Percentiles rank a stretch among this genome's conserved stretches.
phyloP scores from a whole-genome alignment of 2,888 invertebrate species.

The Eudasyphora cyanicolor region DNA sequence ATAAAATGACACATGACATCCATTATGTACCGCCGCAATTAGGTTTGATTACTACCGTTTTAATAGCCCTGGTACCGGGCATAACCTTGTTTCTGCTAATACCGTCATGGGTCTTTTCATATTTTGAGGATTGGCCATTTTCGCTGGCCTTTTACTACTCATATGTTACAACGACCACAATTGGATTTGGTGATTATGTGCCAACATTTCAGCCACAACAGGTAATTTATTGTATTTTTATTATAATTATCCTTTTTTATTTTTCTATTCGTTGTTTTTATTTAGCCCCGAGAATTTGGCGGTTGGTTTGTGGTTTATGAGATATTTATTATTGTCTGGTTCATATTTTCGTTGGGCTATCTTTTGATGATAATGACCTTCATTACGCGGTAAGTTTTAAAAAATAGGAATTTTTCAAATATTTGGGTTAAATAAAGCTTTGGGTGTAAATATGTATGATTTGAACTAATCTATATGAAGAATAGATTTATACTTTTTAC shows the following conservation, averaged over 20 bases:
- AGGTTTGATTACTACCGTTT: conserved; percentile 88
- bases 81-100: conserved; percentile 92
- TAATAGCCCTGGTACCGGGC: conserved; percentile 93
- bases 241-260: background rate
- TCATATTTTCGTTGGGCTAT: conserved; percentile 94
- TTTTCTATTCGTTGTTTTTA: conserved; percentile 15
- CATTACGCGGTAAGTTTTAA: conserved; percentile 82
- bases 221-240: conserved; percentile 71
- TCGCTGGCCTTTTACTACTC: conserved; percentile 92
- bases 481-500: too few species aligned
- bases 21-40: conserved; percentile 85
- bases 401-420: background rate
- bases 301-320: conserved; percentile 87
- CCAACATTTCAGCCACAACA: conserved; percentile 82
- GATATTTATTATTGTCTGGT: conserved; percentile 91
- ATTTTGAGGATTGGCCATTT: conserved; percentile 93
- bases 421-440: background rate
- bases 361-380: conserved; percentile 94
- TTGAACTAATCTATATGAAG: background rate
- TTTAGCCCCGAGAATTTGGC: conserved; percentile 80
- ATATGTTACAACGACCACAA: conserved; percentile 92
- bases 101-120: conserved; percentile 90
- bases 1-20: conserved; percentile 83
- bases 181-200: conserved; percentile 96
- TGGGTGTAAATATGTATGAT: background rate